phyloP scores from a whole-genome alignment of 2,797 vertebrate genomes.

The Urocyon cinereoargenteus region DNA sequence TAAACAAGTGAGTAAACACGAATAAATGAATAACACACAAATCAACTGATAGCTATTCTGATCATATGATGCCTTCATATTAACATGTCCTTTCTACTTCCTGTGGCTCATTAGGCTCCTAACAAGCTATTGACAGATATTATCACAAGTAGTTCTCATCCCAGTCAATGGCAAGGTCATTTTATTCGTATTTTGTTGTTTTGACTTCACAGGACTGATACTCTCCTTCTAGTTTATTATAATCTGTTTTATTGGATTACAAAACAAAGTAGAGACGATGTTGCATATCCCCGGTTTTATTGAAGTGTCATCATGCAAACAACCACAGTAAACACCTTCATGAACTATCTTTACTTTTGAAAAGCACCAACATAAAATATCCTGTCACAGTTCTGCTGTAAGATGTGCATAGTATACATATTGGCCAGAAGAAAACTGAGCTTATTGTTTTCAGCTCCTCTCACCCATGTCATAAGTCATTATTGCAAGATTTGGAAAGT shows the following conservation, averaged over 20 bases:
- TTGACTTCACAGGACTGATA: background rate
- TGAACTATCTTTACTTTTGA: background rate
- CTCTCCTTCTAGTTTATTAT: background rate
- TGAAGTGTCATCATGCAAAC: background rate
- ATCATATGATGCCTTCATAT: too few species aligned
- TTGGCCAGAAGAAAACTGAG: background rate
- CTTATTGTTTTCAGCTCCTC: background rate
- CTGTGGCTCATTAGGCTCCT: background rate
- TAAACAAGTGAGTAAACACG: background rate
- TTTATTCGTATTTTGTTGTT: conserved; percentile 8
- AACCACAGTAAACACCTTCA: background rate
- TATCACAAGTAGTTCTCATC: background rate
- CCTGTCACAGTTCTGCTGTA: background rate
- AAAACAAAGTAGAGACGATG: background rate
- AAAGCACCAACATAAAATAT: background rate
- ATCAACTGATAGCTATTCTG: background rate
- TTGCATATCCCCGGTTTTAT: background rate
- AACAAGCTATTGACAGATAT: background rate
- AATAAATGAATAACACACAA: background rate
- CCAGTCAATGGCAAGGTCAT: background rate
- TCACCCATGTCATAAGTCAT: background rate
- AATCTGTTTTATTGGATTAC: background rate
- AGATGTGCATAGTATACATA: background rate
- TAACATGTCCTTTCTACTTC: background rate
- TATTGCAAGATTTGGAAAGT: background rate